Percentiles rank a stretch among this genome's conserved stretches.
phyloP scores from a whole-genome alignment of 2,797 vertebrate species.

The Hydrolagus colliei region DNA sequence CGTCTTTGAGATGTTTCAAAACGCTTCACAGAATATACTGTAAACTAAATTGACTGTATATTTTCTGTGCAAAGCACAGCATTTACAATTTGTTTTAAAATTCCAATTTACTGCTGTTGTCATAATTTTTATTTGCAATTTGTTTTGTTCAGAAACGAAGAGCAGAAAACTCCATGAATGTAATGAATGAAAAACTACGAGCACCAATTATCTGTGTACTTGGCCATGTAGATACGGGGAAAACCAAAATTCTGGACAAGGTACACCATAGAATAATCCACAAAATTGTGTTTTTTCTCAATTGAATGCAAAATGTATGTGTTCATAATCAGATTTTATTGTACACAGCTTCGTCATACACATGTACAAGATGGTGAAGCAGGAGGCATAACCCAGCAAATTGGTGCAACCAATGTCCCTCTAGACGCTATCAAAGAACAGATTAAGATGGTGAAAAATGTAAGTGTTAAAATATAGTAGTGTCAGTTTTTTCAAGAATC shows the following conservation, averaged over 20 bases:
- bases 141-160: slow-evolving; percentile 69
- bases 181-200: slow-evolving; percentile 69
- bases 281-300: not conserved
- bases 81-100: no score
- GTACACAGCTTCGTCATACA: slow-evolving; percentile 76
- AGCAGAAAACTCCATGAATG: slow-evolving; percentile 77
- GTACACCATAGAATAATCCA: slow-evolving; percentile 45
- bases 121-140: slow-evolving; percentile 9
- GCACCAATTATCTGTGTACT: slow-evolving; percentile 94
- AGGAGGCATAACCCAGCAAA: slow-evolving; percentile 97
- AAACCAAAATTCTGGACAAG: slow-evolving; percentile 98
- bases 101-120: not conserved
- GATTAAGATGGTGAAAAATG: slow-evolving; percentile 91
- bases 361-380: slow-evolving; percentile 92
- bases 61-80: no score
- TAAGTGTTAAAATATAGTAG: slow-evolving; percentile 51
- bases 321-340: not conserved
- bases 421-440: slow-evolving; percentile 86
- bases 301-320: not conserved
- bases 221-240: slow-evolving; percentile 93
- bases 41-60: no score
- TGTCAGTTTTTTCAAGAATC: not conserved
- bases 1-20: no score
- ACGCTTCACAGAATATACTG: no score
- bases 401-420: slow-evolving; percentile 95